These are phyloP conservation scores for Drosophila putrida DNA, from an alignment of 2,888 invertebrate genomes.

Conservation along the genomic window DNA sequence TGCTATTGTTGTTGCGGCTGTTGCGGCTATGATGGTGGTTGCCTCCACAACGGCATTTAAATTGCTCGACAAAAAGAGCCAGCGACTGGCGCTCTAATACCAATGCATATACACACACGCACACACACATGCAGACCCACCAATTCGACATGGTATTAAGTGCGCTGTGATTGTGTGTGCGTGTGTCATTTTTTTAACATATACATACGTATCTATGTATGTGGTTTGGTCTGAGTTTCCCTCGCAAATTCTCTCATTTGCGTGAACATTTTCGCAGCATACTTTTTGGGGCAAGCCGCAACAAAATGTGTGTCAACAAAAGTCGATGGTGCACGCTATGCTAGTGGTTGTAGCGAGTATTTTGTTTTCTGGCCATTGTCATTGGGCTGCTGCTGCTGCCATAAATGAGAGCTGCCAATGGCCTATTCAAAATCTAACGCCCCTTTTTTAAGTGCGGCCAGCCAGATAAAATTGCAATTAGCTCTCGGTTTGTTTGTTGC, in stretches of 20 bases:
- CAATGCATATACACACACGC: conserved; percentile 33
- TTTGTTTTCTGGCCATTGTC: conserved; percentile 28
- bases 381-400: conserved; percentile 11
- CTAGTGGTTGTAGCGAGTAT: conserved; percentile 5
- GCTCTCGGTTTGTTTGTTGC: conserved; percentile 21
- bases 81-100: conserved; percentile 67
- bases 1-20: conserved; percentile 55
- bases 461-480: conserved; percentile 62
- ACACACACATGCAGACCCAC: conserved; percentile 1
- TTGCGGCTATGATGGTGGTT: conserved; percentile 34
- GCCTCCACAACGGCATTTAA: conserved; percentile 65
- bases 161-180: conserved; percentile 9
- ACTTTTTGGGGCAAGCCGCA: conserved; percentile 65
- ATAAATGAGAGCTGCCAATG: conserved; percentile 31
- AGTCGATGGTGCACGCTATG: conserved; percentile 26
- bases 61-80: conserved; percentile 72
- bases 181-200: conserved; percentile 13
- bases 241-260: conserved; percentile 75
- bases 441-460: conserved; percentile 48
- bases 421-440: conserved; percentile 33
- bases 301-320: conserved; percentile 76
- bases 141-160: conserved; percentile 7
- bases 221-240: conserved; percentile 18
- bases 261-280: conserved; percentile 62
- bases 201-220: conserved; percentile 21